Conservation (phyloP, 2,113 vertebrate genomes). For the Sminthopsis crassicaudata region DNA sequence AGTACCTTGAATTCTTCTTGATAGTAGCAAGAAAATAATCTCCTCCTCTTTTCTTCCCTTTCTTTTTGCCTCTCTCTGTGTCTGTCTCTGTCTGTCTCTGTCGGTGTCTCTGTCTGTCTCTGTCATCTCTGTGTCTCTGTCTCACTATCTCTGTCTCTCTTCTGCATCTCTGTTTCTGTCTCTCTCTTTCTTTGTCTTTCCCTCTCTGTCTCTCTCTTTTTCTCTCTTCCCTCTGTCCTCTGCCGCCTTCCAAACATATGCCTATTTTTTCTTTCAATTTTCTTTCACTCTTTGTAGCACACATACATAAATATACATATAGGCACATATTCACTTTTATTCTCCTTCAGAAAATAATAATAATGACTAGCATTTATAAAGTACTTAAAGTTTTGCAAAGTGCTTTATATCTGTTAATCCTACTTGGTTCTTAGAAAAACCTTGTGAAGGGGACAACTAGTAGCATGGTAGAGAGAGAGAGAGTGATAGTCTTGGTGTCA, state of each 20-base stretch:
- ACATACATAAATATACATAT: background rate
- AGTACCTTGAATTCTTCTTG: background rate
- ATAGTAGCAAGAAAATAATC: background rate
- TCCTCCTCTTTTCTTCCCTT: background rate
- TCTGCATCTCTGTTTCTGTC: too few species aligned
- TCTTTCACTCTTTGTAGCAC: background rate
- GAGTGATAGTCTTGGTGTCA: too few species aligned
- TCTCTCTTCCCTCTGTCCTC: background rate
- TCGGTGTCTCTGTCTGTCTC: background rate
- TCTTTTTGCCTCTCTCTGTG: too few species aligned
- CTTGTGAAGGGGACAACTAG: too few species aligned
- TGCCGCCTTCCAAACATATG: background rate
- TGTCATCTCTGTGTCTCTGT: background rate
- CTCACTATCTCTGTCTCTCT: too few species aligned
- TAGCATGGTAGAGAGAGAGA: too few species aligned
- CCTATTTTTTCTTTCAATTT: background rate
- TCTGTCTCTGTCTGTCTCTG: too few species aligned
- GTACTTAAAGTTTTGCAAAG: background rate
- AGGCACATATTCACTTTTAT: background rate
- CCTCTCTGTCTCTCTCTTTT: too few species aligned
- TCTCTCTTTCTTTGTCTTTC: too few species aligned
- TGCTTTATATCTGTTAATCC: background rate
- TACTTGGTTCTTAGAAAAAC: background rate
- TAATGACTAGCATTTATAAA: background rate
- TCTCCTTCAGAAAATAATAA: background rate